Base-by-base conservation (phyloP, 2,888 invertebrate genomes). In the Barypeithes pellucidus region DNA sequence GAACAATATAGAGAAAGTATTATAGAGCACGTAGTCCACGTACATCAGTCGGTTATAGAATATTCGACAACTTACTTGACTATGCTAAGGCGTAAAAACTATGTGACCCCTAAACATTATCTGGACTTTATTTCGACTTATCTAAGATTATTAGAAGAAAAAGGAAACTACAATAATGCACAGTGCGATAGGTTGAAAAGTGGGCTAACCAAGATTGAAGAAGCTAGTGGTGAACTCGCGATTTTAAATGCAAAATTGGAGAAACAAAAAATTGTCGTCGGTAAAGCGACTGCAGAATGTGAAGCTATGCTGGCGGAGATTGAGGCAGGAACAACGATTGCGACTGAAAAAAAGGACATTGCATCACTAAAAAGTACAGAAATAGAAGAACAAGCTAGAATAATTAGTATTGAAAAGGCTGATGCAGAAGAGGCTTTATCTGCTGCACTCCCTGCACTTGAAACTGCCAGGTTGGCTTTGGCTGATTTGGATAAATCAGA, bases 91-190 rank as follows among this genome's bases (percentile, higher is more conserved):
- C 88, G 96, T 11, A 92, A 90, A 83, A 96, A 96, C 86, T 96
- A 92, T 84, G 95, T 97, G 1, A 97, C 97, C 0, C 97, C 97
- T 0, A 96, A 95, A 80, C 96, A 97, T 82, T 97, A 95, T 84
- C 88, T 97, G 82, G 96, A 97, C 85, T 96, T 90, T 81, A 93
- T 97, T 70, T 90, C 91, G 66, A 93, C 91, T 1, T 97, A 96
- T 82, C 82, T 96, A 1, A 89, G 89, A 76, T 87, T 97, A 33
- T 86, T 97, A 47, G 91, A 93, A 77, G 93, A 94, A 80, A 93
- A 94, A 76, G 89, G 90, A 75, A 85, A 88, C 2, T 90, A 88
- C 77, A 90, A 90, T 74, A 87, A 88, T 1, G 88, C 89, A 0
- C 90, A 90, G 89, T 93, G 93, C 82, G 90, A 93, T 77, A 88